phyloP scores from a whole-genome alignment of 2,113 vertebrate species.

The Acanthochromis polyacanthus region DNA sequence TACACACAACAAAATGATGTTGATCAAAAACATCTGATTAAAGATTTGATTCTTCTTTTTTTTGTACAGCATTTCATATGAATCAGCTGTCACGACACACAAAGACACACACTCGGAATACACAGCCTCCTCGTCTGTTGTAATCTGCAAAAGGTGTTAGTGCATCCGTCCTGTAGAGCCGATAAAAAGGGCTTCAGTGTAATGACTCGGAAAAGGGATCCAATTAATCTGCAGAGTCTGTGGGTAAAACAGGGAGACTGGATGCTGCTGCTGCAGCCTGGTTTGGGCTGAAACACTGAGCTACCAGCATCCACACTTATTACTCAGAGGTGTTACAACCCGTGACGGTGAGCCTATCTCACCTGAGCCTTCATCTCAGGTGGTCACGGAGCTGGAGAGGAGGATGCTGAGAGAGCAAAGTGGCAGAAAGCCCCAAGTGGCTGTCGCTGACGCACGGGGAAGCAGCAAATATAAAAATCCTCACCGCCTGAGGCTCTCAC shows the following conservation, averaged over 20 bases:
- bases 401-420: conserved; percentile 36
- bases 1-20: conserved; percentile 68
- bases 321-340: conserved; percentile 43
- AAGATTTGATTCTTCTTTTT: conserved; percentile 43
- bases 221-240: conserved; percentile 43
- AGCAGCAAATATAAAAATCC: conserved; percentile 26
- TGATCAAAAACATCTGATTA: conserved; percentile 70
- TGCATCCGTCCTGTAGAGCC: conserved; percentile 41
- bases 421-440: conserved; percentile 36
- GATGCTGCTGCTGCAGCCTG: conserved; percentile 7
- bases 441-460: neutral
- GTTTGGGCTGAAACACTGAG: conserved; percentile 8
- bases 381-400: conserved; percentile 18
- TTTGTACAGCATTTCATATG: conserved; percentile 53
- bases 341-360: conserved; percentile 27
- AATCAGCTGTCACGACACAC: conserved; percentile 44
- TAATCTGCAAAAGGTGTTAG: conserved; percentile 33
- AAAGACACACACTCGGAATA: conserved; percentile 45
- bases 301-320: conserved; percentile 27
- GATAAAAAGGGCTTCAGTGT: conserved; percentile 48
- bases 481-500: conserved; percentile 37
- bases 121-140: conserved; percentile 47
- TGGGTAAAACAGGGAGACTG: conserved; percentile 1
- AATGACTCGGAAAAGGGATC: conserved; percentile 46
- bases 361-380: conserved; percentile 67